A percentile compares a stretch with the other conserved stretches of the same genome.
phyloP scores from a whole-genome alignment of 2,888 invertebrate genomes.

The Neria commutata region DNA sequence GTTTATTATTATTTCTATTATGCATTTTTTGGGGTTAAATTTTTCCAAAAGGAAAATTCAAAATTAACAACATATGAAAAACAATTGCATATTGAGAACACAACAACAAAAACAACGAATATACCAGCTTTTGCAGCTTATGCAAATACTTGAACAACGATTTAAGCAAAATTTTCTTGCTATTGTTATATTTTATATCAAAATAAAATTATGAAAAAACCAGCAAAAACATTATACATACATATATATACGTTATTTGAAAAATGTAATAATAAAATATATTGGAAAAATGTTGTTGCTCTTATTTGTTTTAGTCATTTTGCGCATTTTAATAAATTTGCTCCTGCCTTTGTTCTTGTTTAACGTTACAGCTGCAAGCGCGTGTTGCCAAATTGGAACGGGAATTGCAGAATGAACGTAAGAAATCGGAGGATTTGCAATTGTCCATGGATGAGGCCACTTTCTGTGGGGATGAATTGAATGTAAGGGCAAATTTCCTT shows the following conservation, averaged over 20 bases:
- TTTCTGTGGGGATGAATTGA: constrained; percentile 85
- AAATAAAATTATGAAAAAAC: constrained; percentile 27
- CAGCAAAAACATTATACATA: constrained; percentile 29
- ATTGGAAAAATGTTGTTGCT: constrained; percentile 39
- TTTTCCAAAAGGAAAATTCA: constrained; percentile 29
- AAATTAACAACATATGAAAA: constrained; percentile 24
- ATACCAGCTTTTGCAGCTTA: constrained; percentile 37
- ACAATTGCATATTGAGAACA: constrained; percentile 20
- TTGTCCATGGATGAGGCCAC: constrained; percentile 92
- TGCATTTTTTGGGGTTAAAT: constrained; percentile 26
- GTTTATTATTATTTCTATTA: not conserved
- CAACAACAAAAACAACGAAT: constrained; percentile 26
- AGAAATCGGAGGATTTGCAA: constrained; percentile 87
- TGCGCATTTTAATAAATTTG: constrained; percentile 31
- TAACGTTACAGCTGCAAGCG: constrained; percentile 62
- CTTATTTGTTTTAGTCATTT: constrained; percentile 19
- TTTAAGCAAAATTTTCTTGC: constrained; percentile 50
- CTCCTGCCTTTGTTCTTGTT: constrained; percentile 21
- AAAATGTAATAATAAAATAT: constrained; percentile 34
- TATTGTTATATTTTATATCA: constrained; percentile 45
- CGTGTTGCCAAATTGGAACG: constrained; percentile 68
- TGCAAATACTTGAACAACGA: constrained; percentile 30
- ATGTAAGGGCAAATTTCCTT: constrained; percentile 66
- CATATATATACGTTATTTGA: constrained; percentile 17
- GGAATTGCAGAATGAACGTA: constrained; percentile 77